A percentile compares a stretch with the other conserved stretches of the same genome.
These are phyloP conservation scores for Macrostomum lignano DNA, from an alignment of 1,140 invertebrate genomes.

Conservation along the genomic window DNA sequence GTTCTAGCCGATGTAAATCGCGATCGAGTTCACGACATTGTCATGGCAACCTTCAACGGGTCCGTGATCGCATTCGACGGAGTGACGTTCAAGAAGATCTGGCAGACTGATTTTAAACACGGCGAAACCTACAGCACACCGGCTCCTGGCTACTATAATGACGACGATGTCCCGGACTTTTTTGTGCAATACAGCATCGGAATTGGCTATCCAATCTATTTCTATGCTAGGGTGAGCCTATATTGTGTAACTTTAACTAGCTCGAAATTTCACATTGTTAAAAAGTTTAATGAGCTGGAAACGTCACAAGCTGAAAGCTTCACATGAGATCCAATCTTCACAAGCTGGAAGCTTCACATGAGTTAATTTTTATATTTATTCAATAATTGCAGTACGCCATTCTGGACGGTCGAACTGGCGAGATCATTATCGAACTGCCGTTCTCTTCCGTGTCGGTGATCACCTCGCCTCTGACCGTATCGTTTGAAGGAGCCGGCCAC, in stretches of 20 bases:
- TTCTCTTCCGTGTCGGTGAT: too few relatives aligned
- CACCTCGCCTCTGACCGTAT: too few relatives aligned
- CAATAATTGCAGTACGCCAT: too few relatives aligned
- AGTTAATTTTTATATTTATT: too few relatives aligned
- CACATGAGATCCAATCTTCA: too few relatives aligned
- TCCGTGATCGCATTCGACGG: constrained; percentile 44
- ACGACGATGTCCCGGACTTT: constrained; percentile 49
- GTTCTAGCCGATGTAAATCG: constrained; percentile 43
- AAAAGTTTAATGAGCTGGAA: too few relatives aligned
- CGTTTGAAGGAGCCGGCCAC: too few relatives aligned
- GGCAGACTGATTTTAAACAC: constrained; percentile 32
- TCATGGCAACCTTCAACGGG: constrained; percentile 42
- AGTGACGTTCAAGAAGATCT: constrained; percentile 35
- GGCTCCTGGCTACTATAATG: constrained; percentile 48
- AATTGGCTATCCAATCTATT: constrained; percentile 43
- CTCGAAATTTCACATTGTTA: too few relatives aligned
- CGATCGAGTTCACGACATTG: constrained; percentile 42
- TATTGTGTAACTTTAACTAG: not conserved
- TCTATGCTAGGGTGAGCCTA: constrained; percentile 37
- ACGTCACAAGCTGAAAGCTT: too few relatives aligned
- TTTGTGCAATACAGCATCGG: constrained; percentile 47
- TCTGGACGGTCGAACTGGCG: too few relatives aligned
- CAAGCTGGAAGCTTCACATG: too few relatives aligned
- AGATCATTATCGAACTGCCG: too few relatives aligned
- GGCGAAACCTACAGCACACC: constrained; percentile 35